Evolutionary conservation across 2,113 vertebrate genomes (phyloP), one percentile per base, ranked within the genome.

Genomic region (Taxidea taxus): DNA sequence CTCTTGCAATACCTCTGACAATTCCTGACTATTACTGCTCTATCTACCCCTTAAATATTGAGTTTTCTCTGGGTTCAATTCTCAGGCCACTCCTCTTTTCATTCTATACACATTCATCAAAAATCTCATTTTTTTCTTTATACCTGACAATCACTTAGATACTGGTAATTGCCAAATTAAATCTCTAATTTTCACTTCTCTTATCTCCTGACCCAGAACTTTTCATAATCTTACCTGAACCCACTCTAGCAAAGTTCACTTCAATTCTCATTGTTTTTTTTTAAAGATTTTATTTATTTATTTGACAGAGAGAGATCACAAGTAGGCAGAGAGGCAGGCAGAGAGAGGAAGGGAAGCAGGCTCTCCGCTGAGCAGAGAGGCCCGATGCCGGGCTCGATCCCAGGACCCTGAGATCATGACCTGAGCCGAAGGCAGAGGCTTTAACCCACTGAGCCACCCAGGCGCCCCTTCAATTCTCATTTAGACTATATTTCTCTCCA

Each of bases 131-230:
- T 87, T 94, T 78, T 96, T 68, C 44, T 77, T 86, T 51, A 47
- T 54, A 60, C 56, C 21, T 83, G 39, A 87, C 66, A 95, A 87
- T 34, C 66, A 94, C 7, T 29, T 94, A 37, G 29, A 25, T 80
- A 94, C 20, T 49, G 8, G 31, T 89, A 89, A 94, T n/a, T 94
- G 27, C 11, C 56, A 90, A 56, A 60, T 90, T 64, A 87, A 91
- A 66, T 80, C 60, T 72, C 29, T 94, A 91, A 84, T 80, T 92
- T 92, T 92, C 51, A 84, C 29, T 87, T 96, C 39, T 90, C n/a
- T 91, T 86, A 77, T 18, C 29, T 72, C 54, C 81, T 70, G 58
- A 90, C 8, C n/a, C 42, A 83, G 6, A 91, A 60, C 49, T 77
- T 82, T 87, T 77, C 56, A 77, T 51, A 94, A 7, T 89, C 60